Conservation (phyloP, 2,888 invertebrate species). For the Oasisia sp. region DNA sequence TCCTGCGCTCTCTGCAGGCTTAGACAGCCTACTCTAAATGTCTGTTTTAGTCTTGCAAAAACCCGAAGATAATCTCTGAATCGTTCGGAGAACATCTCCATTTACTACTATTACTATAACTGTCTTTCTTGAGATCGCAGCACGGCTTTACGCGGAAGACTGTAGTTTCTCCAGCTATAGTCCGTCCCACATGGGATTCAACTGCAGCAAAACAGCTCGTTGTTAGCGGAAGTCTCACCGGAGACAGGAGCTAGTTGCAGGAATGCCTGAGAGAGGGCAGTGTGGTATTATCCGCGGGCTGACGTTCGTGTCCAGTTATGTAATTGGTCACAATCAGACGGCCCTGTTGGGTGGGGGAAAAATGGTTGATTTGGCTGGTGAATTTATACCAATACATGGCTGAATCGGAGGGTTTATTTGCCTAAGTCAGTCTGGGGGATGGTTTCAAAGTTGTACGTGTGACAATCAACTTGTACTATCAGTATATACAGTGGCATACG, state of each 20-base stretch:
- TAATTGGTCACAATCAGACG: neutral
- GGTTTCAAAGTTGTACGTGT: neutral
- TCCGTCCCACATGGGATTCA: neutral
- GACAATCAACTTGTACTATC: neutral
- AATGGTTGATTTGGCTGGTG: neutral
- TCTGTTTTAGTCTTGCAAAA: slow-evolving; percentile 11
- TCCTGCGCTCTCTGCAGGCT: neutral
- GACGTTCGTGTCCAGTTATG: neutral
- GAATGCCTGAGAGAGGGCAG: neutral
- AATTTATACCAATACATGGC: slow-evolving; percentile 12
- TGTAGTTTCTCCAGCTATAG: neutral
- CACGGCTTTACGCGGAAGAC: neutral
- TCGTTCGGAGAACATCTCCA: neutral
- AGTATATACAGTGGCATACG: neutral
- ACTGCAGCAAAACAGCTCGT: neutral
- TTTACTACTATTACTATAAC: slow-evolving; percentile 6
- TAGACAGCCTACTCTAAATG: slow-evolving; percentile 5
- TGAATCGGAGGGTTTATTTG: neutral
- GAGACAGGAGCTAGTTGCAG: neutral
- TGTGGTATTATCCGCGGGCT: neutral
- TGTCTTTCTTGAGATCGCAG: neutral
- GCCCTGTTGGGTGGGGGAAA: neutral
- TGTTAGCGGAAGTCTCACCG: neutral
- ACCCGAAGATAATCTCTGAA: neutral
- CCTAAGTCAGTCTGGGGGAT: neutral